A percentile compares a stretch with the other conserved stretches of the same genome.
Evolutionary conservation across 2,888 invertebrate genomes (phyloP).

Genomic region (Subacronicta megacephala): DNA sequence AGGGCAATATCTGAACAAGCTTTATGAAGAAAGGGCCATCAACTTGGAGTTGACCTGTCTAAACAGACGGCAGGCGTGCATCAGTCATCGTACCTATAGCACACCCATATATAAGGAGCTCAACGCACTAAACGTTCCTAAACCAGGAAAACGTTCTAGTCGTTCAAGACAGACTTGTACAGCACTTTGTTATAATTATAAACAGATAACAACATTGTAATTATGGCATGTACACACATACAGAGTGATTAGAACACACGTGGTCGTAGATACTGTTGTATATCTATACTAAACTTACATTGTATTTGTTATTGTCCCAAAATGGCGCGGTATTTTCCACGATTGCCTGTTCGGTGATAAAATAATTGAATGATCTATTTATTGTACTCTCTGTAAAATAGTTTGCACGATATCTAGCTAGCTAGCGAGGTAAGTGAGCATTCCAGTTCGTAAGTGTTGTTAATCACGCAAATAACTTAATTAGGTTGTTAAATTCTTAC

Average conservation of each 20-base stretch:
- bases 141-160: neutral
- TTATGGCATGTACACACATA: conserved; percentile 22
- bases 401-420: conserved; percentile 13
- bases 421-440: conserved; percentile 32
- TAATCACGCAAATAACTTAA: conserved; percentile 52
- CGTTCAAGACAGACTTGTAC: conserved; percentile 5
- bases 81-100: too few species aligned
- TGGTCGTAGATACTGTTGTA: conserved; percentile 20
- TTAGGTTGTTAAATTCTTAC: conserved; percentile 17
- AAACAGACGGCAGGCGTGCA: too few species aligned
- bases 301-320: conserved; percentile 23
- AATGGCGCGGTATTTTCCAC: conserved; percentile 32
- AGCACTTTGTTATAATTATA: conserved; percentile 5
- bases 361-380: conserved; percentile 27
- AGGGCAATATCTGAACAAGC: too few species aligned
- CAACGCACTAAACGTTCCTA: too few species aligned
- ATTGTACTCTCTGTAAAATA: conserved; percentile 25
- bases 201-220: conserved; percentile 32
- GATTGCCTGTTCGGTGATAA: conserved; percentile 19
- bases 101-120: too few species aligned
- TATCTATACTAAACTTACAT: conserved; percentile 7
- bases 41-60: too few species aligned
- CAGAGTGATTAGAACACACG: conserved; percentile 33
- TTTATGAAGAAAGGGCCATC: too few species aligned
- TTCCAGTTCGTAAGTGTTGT: conserved; percentile 36